These are phyloP conservation scores for Pegoplata infirma DNA, from an alignment of 2,888 invertebrate species.

Conservation along the genomic window DNA sequence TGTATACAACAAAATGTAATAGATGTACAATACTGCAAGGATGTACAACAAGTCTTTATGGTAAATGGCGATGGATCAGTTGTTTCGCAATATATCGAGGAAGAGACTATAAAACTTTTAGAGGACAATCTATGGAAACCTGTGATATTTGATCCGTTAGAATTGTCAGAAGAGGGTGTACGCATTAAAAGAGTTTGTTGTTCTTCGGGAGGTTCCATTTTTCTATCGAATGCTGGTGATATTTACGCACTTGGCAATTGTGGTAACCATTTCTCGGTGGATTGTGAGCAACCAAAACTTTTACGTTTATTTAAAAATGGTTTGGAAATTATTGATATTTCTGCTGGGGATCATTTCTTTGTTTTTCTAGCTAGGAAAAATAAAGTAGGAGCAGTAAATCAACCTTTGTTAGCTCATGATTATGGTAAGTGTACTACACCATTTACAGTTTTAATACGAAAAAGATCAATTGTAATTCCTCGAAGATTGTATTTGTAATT, in stretches of 20 bases:
- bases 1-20: slow-evolving; percentile 66
- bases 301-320: slow-evolving; percentile 72
- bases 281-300: slow-evolving; percentile 74
- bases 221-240: slow-evolving; percentile 71
- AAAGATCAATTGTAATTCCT: too few species aligned
- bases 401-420: not conserved
- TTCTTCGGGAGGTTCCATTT: slow-evolving; percentile 75
- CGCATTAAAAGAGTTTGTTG: slow-evolving; percentile 72
- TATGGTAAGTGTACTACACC: slow-evolving; percentile 44
- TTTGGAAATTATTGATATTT: slow-evolving; percentile 83
- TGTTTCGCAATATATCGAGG: slow-evolving; percentile 53
- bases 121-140: slow-evolving; percentile 69
- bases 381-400: not conserved
- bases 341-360: slow-evolving; percentile 88
- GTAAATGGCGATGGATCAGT: slow-evolving; percentile 65
- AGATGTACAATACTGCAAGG: slow-evolving; percentile 70
- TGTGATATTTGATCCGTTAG: slow-evolving; percentile 74
- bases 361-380: slow-evolving; percentile 80
- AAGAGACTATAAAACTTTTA: slow-evolving; percentile 16
- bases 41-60: slow-evolving; percentile 67
- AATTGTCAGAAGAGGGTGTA: slow-evolving; percentile 73
- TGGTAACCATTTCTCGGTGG: slow-evolving; percentile 75
- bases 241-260: slow-evolving; percentile 76
- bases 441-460: too few species aligned
- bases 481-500: too few species aligned